Evolutionary conservation across 1,140 invertebrate genomes (phyloP).

Genomic region (Acromyrmex heyeri): DNA sequence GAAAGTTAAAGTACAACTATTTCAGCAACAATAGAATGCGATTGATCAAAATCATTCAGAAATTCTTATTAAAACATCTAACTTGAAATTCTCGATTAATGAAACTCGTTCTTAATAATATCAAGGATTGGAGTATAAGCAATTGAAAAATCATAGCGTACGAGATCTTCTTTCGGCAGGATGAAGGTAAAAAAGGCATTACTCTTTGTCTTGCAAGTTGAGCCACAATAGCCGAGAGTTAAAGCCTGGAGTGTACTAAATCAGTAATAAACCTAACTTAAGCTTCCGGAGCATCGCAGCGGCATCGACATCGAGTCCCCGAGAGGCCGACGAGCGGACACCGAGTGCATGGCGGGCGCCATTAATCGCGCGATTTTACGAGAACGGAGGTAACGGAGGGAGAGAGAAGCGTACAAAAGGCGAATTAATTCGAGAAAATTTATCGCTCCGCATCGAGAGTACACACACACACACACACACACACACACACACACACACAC

Average conservation of each 20-base stretch:
- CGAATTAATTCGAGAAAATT: conserved; percentile 85
- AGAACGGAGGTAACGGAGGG: conserved; percentile 68
- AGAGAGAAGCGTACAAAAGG: conserved; percentile 79
- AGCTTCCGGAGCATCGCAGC: conserved; percentile 35
- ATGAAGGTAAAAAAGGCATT: conserved; percentile 24
- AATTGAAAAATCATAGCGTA: background rate
- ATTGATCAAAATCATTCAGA: background rate
- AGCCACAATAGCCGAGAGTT: conserved; percentile 32
- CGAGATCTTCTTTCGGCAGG: conserved; percentile 7
- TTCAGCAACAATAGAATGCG: background rate
- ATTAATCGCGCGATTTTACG: conserved; percentile 83
- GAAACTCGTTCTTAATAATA: background rate
- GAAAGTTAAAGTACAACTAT: background rate
- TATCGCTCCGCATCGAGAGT: conserved; percentile 79
- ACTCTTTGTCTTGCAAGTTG: conserved; percentile 32
- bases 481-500: conserved; percentile 22
- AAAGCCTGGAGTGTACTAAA: conserved; percentile 44
- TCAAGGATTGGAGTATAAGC: background rate
- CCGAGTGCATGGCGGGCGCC: conserved; percentile 70
- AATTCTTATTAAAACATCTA: background rate
- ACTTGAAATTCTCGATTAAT: background rate
- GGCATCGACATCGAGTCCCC: conserved; percentile 49
- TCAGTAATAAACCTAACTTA: conserved; percentile 63
- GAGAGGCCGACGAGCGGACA: conserved; percentile 47
- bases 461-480: background rate